phyloP scores from a whole-genome alignment of 2,888 invertebrate species.

The Pristionchus fissidentatus region DNA sequence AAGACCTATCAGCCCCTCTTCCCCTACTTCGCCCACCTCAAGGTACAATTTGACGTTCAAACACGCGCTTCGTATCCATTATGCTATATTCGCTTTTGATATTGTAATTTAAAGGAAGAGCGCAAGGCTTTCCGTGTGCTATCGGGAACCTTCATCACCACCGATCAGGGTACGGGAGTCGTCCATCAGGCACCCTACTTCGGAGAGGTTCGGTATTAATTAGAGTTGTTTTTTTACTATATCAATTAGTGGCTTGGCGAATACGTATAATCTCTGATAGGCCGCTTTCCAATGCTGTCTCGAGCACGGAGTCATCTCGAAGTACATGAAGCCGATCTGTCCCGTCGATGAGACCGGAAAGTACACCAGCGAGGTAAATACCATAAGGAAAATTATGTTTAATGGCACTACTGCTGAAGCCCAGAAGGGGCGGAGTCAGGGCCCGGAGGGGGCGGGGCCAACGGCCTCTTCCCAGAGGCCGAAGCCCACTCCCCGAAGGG shows the following conservation, averaged over 20 bases:
- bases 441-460: too few species aligned
- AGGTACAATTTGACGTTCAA: too few species aligned
- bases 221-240: background rate
- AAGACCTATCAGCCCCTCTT: constrained; percentile 90
- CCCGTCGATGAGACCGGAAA: constrained; percentile 93
- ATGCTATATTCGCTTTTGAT: constrained; percentile 79
- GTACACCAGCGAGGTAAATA: constrained; percentile 88
- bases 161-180: constrained; percentile 95
- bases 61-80: too few species aligned
- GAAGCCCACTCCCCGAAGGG: too few species aligned
- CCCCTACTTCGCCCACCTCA: constrained; percentile 85
- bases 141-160: constrained; percentile 91
- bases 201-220: constrained; percentile 82
- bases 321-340: constrained; percentile 89
- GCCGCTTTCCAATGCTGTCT: constrained; percentile 90
- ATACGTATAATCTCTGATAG: constrained; percentile 76
- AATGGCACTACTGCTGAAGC: too few species aligned
- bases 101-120: constrained; percentile 50
- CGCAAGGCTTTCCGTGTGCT: constrained; percentile 83
- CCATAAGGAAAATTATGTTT: background rate
- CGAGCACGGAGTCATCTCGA: constrained; percentile 84
- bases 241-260: background rate
- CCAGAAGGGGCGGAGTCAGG: too few species aligned
- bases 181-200: constrained; percentile 99
- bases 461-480: too few species aligned